Conservation (phyloP, 2,888 invertebrate genomes). For the Drosophila recens region DNA sequence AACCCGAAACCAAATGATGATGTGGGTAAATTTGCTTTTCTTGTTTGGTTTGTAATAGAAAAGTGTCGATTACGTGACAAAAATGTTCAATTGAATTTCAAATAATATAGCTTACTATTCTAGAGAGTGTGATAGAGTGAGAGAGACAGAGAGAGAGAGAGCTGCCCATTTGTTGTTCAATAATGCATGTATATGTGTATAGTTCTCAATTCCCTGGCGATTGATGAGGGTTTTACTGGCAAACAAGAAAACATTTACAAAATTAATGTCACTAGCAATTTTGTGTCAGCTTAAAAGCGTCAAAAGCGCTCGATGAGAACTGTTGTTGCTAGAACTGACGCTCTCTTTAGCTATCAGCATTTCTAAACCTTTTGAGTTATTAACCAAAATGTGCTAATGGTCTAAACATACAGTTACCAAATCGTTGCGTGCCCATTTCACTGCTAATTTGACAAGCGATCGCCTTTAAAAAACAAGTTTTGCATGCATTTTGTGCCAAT, state of each 20-base stretch:
- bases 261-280: conserved; percentile 69
- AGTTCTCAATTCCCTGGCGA: conserved; percentile 57
- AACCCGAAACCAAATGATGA: conserved; percentile 43
- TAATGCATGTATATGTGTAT: conserved; percentile 60
- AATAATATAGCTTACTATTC: conserved; percentile 63
- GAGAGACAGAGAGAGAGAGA: background rate
- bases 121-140: conserved; percentile 5
- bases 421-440: conserved; percentile 52
- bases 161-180: conserved; percentile 73
- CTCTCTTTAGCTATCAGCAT: conserved; percentile 1
- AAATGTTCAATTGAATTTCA: conserved; percentile 80
- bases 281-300: conserved; percentile 33
- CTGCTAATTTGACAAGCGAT: conserved; percentile 45
- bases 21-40: conserved; percentile 68
- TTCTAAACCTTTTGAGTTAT: conserved; percentile 18
- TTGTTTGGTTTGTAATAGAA: conserved; percentile 68
- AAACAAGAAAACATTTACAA: conserved; percentile 59
- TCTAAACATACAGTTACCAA: conserved; percentile 48
- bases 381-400: conserved; percentile 43
- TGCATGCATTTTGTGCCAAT: conserved; percentile 43
- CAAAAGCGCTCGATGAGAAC: conserved; percentile 5
- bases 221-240: conserved; percentile 60
- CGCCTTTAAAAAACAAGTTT: conserved; percentile 31
- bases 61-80: conserved; percentile 79
- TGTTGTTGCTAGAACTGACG: conserved; percentile 6